Evolutionary conservation across 2,797 vertebrate genomes (phyloP).

Genomic region (Trachops cirrhosus): DNA sequence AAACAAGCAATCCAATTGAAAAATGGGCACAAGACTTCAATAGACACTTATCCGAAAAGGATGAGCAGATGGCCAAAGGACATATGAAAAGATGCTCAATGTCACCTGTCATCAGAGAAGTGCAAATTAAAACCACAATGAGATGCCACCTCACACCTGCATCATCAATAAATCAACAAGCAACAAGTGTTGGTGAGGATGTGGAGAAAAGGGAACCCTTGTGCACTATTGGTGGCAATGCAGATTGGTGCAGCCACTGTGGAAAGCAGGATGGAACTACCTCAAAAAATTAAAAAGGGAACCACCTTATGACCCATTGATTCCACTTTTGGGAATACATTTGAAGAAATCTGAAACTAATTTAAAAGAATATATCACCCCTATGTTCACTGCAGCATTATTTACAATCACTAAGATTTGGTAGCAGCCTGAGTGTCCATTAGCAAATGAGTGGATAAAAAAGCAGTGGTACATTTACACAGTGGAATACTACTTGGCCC

Average conservation of each 20-base stretch:
- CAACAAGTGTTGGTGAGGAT: not conserved
- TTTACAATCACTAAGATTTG: not conserved
- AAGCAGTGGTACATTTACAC: not conserved
- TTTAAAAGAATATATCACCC: not conserved
- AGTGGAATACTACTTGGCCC: not conserved
- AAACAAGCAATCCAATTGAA: not conserved
- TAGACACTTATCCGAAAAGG: not conserved
- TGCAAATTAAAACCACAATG: not conserved
- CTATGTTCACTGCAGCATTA: not conserved
- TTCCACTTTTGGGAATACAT: not conserved
- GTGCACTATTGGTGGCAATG: not conserved
- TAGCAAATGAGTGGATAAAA: not conserved
- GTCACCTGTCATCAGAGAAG: not conserved
- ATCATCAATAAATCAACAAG: not conserved
- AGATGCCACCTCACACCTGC: not conserved
- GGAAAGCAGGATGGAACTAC: not conserved
- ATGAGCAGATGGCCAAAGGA: not conserved
- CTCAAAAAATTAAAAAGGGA: not conserved
- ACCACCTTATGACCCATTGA: not conserved
- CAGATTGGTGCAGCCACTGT: not conserved
- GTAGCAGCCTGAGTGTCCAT: not conserved
- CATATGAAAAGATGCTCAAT: not conserved
- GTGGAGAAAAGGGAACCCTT: not conserved
- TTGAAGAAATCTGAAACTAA: not conserved
- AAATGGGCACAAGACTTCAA: not conserved